Evolutionary conservation across 2,797 vertebrate genomes (phyloP).

Genomic region (Amblyopsis hoosieri): DNA sequence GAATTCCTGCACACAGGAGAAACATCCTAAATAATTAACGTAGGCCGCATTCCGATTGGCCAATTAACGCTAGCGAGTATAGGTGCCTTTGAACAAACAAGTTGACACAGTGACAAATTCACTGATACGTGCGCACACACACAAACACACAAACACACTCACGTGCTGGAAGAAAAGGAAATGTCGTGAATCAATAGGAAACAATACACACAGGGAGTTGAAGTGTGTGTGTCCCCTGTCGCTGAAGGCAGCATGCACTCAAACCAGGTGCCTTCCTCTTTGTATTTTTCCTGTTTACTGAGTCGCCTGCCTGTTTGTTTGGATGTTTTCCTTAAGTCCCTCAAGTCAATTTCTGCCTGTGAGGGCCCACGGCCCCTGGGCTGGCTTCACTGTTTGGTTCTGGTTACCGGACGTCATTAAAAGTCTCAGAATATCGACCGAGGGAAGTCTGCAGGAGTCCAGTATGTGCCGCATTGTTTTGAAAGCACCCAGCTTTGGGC

Average conservation of each 20-base stretch:
- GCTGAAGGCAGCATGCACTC: constrained; percentile 65
- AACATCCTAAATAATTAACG: constrained; percentile 72
- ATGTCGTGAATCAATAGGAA: constrained; percentile 70
- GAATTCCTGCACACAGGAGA: constrained; percentile 61
- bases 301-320: constrained; percentile 62
- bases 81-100: constrained; percentile 64
- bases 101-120: constrained; percentile 62
- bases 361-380: constrained; percentile 32
- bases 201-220: constrained; percentile 61
- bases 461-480: constrained; percentile 70
- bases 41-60: constrained; percentile 59
- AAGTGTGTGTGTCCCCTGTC: constrained; percentile 69
- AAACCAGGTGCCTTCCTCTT: constrained; percentile 75
- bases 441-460: constrained; percentile 71
- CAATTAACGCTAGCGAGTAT: constrained; percentile 69
- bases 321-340: constrained; percentile 76
- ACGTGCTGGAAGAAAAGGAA: constrained; percentile 67
- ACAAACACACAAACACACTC: constrained; percentile 8
- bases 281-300: constrained; percentile 81
- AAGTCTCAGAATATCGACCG: constrained; percentile 69
- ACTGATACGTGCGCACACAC: constrained; percentile 19
- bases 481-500: constrained; percentile 51
- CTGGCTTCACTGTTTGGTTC: constrained; percentile 56
- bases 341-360: constrained; percentile 73
- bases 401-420: constrained; percentile 72